A percentile compares a stretch with the other conserved stretches of the same genome.
phyloP scores from a whole-genome alignment of 1,140 invertebrate genomes.

The Drosophila kohkoa region DNA sequence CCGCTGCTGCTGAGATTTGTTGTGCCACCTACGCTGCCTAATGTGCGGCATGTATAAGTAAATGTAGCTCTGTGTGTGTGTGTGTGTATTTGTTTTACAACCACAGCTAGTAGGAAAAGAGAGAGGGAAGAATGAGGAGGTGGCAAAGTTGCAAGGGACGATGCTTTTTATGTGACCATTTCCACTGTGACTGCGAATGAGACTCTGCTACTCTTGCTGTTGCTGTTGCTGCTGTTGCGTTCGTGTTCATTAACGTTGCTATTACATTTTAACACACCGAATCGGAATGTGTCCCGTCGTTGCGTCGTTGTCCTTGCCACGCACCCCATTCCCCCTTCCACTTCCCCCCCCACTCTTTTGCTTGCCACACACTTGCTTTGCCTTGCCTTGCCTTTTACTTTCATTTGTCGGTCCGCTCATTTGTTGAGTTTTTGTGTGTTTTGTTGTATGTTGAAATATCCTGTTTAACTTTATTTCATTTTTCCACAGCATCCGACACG shows the following conservation, averaged over 20 bases:
- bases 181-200: conserved; percentile 67
- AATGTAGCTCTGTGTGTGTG: conserved; percentile 37
- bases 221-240: conserved; percentile 62
- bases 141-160: conserved; percentile 45
- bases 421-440: conserved; percentile 62
- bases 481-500: conserved; percentile 81
- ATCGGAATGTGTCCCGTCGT: conserved; percentile 74
- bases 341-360: not conserved
- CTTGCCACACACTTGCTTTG: not conserved
- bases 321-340: conserved; percentile 6
- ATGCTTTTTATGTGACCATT: conserved; percentile 78
- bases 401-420: conserved; percentile 69
- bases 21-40: conserved; percentile 58
- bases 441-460: conserved; percentile 77
- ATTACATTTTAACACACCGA: conserved; percentile 83
- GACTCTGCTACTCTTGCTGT: conserved; percentile 51
- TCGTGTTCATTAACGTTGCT: conserved; percentile 82
- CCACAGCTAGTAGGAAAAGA: conserved; percentile 56
- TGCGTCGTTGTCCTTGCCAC: conserved; percentile 60
- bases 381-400: conserved; percentile 61
- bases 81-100: conserved; percentile 73
- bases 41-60: conserved; percentile 66
- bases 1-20: conserved; percentile 77
- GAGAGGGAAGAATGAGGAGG: not conserved
- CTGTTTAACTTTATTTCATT: conserved; percentile 83